A percentile compares a stretch with the other conserved stretches of the same genome.
phyloP scores from a whole-genome alignment of 2,888 invertebrate species.

The Endotricha flammealis region DNA sequence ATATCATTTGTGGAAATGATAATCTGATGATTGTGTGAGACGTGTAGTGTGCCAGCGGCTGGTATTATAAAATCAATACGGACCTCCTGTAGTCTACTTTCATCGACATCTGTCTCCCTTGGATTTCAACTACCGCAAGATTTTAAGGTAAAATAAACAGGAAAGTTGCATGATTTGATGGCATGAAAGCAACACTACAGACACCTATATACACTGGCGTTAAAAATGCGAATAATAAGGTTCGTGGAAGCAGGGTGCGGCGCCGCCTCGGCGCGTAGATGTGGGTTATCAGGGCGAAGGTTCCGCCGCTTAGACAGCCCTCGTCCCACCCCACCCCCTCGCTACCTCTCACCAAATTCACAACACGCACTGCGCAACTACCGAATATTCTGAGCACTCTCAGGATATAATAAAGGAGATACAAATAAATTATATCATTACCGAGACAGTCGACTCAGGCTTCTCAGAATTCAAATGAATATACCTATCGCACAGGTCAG shows the following conservation, averaged over 20 bases:
- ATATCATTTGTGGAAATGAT: slow-evolving; percentile 1
- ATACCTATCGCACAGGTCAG: slow-evolving; percentile 57
- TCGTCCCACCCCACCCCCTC: slow-evolving; percentile 34
- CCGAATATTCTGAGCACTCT: slow-evolving; percentile 9
- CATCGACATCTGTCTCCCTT: slow-evolving; percentile 13
- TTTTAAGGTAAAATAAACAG: slow-evolving; percentile 10
- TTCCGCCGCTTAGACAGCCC: slow-evolving; percentile 39
- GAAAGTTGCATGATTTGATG: background rate
- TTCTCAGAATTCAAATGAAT: slow-evolving; percentile 45
- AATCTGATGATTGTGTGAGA: slow-evolving; percentile 9
- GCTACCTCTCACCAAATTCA: slow-evolving; percentile 29
- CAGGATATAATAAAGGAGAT: too few relatives aligned
- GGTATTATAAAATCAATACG: slow-evolving; percentile 27
- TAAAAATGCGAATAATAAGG: slow-evolving; percentile 21
- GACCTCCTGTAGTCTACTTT: slow-evolving; percentile 17
- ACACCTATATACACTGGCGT: slow-evolving; percentile 17
- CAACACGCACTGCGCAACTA: slow-evolving; percentile 40
- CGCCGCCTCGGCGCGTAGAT: slow-evolving; percentile 38
- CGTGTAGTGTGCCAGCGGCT: slow-evolving; percentile 9
- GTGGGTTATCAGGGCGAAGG: slow-evolving; percentile 65
- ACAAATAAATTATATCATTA: slow-evolving; percentile 4
- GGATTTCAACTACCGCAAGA: slow-evolving; percentile 8
- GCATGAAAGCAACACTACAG: background rate
- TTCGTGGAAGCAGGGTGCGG: slow-evolving; percentile 25
- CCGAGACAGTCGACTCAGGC: slow-evolving; percentile 42